Evolutionary conservation across 2,888 invertebrate genomes (phyloP).

Genomic region (Troides helena): DNA sequence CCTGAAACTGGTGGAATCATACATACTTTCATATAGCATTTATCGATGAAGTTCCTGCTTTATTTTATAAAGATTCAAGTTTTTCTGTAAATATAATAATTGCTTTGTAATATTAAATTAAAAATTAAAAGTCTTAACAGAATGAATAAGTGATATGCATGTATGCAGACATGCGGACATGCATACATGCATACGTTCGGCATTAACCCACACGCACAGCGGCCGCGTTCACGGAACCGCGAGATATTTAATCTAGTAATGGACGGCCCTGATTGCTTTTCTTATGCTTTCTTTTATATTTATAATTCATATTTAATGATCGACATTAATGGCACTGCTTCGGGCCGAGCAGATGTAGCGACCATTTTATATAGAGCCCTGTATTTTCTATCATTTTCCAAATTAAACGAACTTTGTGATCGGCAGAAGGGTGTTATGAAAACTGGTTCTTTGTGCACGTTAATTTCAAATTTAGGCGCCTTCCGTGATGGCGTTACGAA

Average conservation of each 20-base stretch:
- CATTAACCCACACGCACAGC: conserved; percentile 32
- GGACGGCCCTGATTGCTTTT: conserved; percentile 71
- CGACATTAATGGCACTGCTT: conserved; percentile 75
- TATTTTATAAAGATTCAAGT: too few relatives aligned
- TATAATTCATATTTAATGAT: conserved; percentile 80
- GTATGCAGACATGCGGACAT: conserved; percentile 2
- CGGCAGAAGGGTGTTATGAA: conserved; percentile 34
- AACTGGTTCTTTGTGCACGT: conserved; percentile 65
- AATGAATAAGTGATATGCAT: conserved; percentile 30
- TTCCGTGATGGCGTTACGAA: conserved; percentile 72
- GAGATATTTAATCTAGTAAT: conserved; percentile 75
- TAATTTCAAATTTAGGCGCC: conserved; percentile 76
- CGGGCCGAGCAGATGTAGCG: conserved; percentile 48
- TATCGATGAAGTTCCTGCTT: too few relatives aligned
- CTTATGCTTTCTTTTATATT: conserved; percentile 76
- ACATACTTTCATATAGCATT: too few relatives aligned
- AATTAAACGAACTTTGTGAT: conserved; percentile 18
- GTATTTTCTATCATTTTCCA: conserved; percentile 38
- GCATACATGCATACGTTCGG: conserved; percentile 19
- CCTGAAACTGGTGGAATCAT: too few relatives aligned
- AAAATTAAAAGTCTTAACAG: conserved; percentile 8
- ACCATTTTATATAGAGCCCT: conserved; percentile 50
- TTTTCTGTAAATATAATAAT: too few relatives aligned
- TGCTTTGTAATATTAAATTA: background rate
- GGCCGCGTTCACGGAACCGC: conserved; percentile 47